These are phyloP conservation scores for Phoenicopterus ruber DNA, from an alignment of 2,113 vertebrate species.

Conservation along the genomic window DNA sequence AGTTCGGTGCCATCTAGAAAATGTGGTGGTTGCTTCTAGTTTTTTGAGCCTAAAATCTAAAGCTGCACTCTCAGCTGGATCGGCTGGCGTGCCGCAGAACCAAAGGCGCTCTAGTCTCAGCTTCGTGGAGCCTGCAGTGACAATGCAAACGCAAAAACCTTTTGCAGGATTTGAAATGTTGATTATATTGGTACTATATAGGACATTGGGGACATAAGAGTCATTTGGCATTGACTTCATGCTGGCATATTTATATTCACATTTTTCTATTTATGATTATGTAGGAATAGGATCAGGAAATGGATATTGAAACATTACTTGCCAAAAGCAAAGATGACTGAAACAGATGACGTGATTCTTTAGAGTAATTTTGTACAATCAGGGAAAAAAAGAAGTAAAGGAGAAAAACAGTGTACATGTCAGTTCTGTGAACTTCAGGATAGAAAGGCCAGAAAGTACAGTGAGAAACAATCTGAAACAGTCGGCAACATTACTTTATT, in stretches of 20 bases:
- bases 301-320: background rate
- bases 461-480: slow-evolving; percentile 42
- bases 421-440: slow-evolving; percentile 6
- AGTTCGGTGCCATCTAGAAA: background rate
- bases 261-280: slow-evolving; percentile 35
- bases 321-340: slow-evolving; percentile 45
- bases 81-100: background rate
- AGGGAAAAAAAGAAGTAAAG: slow-evolving; percentile 1
- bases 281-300: slow-evolving; percentile 48
- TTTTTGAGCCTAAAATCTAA: background rate
- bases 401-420: slow-evolving; percentile 24
- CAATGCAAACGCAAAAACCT: background rate
- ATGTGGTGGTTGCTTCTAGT: background rate
- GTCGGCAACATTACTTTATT: slow-evolving; percentile 19
- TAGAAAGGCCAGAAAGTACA: slow-evolving; percentile 21
- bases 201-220: background rate
- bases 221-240: slow-evolving; percentile 34
- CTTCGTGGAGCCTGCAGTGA: background rate
- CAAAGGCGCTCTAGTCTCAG: background rate
- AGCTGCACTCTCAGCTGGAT: background rate
- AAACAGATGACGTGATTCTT: background rate
- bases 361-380: background rate
- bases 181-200: background rate
- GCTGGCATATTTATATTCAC: slow-evolving; percentile 15
- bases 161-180: background rate